These are phyloP conservation scores for Clarias macrocephalus DNA, from an alignment of 2,113 vertebrate species.

Conservation along the genomic window DNA sequence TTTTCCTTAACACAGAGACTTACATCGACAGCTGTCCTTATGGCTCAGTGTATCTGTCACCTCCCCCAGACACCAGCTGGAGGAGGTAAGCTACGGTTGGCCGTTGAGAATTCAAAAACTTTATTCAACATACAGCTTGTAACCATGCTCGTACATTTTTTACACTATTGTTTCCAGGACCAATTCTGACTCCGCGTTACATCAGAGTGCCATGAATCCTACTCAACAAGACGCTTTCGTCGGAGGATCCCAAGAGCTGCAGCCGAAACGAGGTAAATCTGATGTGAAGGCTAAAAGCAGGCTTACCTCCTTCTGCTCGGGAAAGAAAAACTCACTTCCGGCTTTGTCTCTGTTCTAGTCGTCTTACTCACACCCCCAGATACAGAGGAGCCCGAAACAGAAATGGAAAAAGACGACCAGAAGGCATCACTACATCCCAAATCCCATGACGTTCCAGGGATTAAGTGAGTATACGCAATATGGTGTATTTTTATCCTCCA, in stretches of 20 bases:
- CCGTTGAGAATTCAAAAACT: background rate
- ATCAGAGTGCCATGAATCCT: conserved; percentile 94
- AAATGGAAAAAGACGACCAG: conserved; percentile 84
- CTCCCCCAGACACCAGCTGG: conserved; percentile 95
- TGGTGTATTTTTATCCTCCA: background rate
- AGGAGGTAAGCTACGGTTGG: conserved; percentile 81
- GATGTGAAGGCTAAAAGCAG: background rate
- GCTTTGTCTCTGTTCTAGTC: conserved; percentile 72
- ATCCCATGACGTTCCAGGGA: conserved; percentile 95
- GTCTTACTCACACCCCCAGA: conserved; percentile 89
- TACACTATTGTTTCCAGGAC: conserved; percentile 74
- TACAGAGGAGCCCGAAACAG: conserved; percentile 85
- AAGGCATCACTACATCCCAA: conserved; percentile 87
- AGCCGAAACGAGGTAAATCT: conserved; percentile 88
- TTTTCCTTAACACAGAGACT: conserved; percentile 75
- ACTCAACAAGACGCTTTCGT: conserved; percentile 84
- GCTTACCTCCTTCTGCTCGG: conserved; percentile 37
- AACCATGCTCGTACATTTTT: conserved; percentile 48
- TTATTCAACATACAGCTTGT: conserved; percentile 30
- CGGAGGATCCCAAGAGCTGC: conserved; percentile 87
- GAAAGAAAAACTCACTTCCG: background rate
- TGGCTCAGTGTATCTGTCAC: conserved; percentile 93
- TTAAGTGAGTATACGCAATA: conserved; percentile 83
- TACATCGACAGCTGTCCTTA: conserved; percentile 98
- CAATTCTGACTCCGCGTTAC: conserved; percentile 96